Conservation (phyloP, 2,888 invertebrate genomes). For the Argynnis bischoffii region DNA sequence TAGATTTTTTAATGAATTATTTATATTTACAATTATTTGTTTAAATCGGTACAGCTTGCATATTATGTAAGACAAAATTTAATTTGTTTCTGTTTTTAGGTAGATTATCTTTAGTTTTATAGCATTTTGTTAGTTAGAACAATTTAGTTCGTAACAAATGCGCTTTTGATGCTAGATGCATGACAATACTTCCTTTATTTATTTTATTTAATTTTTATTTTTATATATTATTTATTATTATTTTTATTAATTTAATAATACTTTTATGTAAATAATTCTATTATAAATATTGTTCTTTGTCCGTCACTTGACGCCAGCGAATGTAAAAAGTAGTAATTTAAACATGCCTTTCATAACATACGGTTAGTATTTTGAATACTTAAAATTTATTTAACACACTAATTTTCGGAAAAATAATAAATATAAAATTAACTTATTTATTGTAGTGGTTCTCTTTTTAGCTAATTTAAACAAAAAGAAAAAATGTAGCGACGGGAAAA, state of each 20-base stretch:
- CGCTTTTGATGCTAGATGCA: conserved; percentile 23
- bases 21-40: too few relatives aligned
- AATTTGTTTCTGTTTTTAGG: not conserved
- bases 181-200: conserved; percentile 25
- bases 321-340: not conserved
- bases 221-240: conserved; percentile 46
- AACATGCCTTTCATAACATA: not conserved
- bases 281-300: conserved; percentile 29
- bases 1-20: too few relatives aligned
- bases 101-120: not conserved
- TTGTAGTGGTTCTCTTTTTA: too few relatives aligned
- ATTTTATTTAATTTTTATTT: conserved; percentile 38
- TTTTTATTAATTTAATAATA: conserved; percentile 43
- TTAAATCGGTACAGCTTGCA: too few relatives aligned
- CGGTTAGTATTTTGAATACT: too few relatives aligned
- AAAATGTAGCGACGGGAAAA: not conserved
- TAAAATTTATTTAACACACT: not conserved
- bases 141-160: conserved; percentile 31
- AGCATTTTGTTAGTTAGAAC: not conserved
- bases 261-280: conserved; percentile 45
- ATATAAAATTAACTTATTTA: not conserved
- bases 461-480: conserved; percentile 36
- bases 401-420: not conserved
- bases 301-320: conserved; percentile 27
- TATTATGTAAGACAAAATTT: too few relatives aligned